Evolutionary conservation across 2,113 vertebrate species (phyloP).

Genomic region (Platysteira castanea): DNA sequence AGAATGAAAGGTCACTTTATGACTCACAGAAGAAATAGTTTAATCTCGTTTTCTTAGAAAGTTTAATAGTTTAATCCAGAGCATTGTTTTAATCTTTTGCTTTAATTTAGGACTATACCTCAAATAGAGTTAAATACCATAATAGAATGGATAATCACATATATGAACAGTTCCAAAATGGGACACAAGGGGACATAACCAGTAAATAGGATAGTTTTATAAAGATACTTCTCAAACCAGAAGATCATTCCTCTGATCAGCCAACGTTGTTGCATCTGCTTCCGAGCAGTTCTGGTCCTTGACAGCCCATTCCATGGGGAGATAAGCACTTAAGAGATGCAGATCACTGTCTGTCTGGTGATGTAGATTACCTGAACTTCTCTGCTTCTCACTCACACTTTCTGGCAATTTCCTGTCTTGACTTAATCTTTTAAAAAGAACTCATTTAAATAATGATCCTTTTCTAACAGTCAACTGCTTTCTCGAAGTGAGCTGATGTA

Average conservation of each 20-base stretch:
- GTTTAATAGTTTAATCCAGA: not conserved
- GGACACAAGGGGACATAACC: not conserved
- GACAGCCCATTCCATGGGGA: not conserved
- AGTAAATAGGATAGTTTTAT: not conserved
- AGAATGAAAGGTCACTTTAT: not conserved
- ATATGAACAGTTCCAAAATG: not conserved
- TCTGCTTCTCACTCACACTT: not conserved
- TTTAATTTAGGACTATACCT: not conserved
- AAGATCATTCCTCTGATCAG: not conserved
- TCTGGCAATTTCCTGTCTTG: slow-evolving; percentile 33
- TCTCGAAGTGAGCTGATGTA: slow-evolving; percentile 19
- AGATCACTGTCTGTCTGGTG: not conserved
- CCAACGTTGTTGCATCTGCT: not conserved
- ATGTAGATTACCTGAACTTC: not conserved
- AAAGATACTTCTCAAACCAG: not conserved
- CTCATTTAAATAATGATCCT: slow-evolving; percentile 52
- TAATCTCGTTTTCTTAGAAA: not conserved
- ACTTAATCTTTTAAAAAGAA: slow-evolving; percentile 33
- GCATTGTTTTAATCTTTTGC: not conserved
- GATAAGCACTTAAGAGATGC: not conserved
- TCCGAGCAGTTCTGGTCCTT: not conserved
- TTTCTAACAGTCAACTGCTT: slow-evolving; percentile 22
- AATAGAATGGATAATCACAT: not conserved
- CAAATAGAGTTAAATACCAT: not conserved
- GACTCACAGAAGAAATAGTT: not conserved